phyloP scores from a whole-genome alignment of 2,113 vertebrate genomes.

The Recurvirostra avosetta region DNA sequence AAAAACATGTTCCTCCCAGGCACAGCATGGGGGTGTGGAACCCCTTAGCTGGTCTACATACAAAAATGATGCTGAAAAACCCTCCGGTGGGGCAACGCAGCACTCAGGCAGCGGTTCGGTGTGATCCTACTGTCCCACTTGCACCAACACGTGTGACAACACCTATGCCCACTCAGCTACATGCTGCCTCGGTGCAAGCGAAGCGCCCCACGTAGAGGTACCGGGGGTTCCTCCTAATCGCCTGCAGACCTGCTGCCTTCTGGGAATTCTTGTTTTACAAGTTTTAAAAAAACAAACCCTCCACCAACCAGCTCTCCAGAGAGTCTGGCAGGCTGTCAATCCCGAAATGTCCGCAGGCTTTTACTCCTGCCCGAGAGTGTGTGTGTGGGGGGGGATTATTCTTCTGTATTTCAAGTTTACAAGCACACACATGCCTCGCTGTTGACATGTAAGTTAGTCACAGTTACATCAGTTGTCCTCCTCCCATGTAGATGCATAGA shows the following conservation, averaged over 20 bases:
- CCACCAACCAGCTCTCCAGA: neutral
- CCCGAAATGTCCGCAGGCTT: neutral
- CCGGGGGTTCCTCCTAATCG: neutral
- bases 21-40: neutral
- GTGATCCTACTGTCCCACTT: neutral
- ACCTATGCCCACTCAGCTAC: rapidly evolving
- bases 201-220: rapidly evolving
- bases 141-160: neutral
- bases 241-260: neutral
- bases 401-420: neutral
- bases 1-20: neutral
- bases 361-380: neutral
- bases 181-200: rapidly evolving
- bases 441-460: neutral
- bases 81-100: neutral
- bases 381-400: neutral
- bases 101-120: neutral
- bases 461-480: neutral
- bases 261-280: conserved; percentile 41
- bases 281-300: neutral
- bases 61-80: neutral
- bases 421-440: neutral
- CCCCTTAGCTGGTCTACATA: neutral
- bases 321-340: neutral
- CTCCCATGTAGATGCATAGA: neutral